Evolutionary conservation across 2,113 vertebrate species (phyloP).

Genomic region (Engystomops pustulosus): DNA sequence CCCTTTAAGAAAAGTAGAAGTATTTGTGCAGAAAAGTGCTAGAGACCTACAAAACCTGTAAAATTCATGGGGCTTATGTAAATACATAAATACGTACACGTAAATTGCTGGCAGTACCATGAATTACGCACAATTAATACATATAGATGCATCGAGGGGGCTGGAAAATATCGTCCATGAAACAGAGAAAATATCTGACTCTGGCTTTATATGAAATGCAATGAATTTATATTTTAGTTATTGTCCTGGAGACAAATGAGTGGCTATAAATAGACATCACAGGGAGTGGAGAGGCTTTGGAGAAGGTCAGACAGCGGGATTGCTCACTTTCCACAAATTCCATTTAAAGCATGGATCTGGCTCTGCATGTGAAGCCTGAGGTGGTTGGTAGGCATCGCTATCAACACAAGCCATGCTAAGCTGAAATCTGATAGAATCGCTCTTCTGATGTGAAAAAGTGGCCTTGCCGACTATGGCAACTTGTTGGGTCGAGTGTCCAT

Average conservation of each 20-base stretch:
- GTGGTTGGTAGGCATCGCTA: background rate
- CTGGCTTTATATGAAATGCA: background rate
- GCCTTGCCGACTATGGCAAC: background rate
- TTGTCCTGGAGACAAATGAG: slow-evolving; percentile 19
- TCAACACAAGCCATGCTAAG: background rate
- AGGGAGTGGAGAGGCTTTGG: background rate
- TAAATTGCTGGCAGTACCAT: background rate
- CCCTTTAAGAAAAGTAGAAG: no score
- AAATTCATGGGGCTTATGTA: background rate
- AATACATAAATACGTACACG: no score
- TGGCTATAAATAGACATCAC: background rate
- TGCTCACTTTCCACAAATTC: slow-evolving; percentile 25
- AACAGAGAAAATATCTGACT: background rate
- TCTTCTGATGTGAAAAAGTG: background rate
- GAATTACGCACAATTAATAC: background rate
- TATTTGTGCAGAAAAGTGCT: no score
- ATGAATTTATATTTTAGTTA: background rate
- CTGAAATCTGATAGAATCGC: background rate
- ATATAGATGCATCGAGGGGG: background rate
- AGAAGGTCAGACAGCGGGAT: slow-evolving; percentile 5
- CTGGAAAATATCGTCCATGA: background rate
- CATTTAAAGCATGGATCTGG: background rate
- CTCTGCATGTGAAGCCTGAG: background rate
- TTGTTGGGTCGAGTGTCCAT: no score
- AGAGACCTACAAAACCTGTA: background rate